Percentiles rank a stretch among this genome's conserved stretches.
Conservation (phyloP, 2,113 vertebrate species). For the Ciconia boyciana region DNA sequence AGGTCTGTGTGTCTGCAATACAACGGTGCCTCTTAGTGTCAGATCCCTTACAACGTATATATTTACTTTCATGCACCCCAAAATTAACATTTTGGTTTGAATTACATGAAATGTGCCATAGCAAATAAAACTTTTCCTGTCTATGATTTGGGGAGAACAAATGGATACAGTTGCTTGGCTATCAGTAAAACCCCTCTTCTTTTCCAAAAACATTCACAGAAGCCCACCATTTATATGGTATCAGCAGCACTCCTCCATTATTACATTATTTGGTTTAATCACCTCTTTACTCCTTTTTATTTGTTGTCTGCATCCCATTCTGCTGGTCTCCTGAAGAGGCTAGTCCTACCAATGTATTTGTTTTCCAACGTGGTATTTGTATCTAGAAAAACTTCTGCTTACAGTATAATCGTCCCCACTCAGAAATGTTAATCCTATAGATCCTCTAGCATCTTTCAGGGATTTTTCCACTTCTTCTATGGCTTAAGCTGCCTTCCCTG, state of each 20-base stretch:
- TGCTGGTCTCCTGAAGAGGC: neutral
- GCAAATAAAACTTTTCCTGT: neutral
- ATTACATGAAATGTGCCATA: neutral
- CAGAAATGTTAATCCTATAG: neutral
- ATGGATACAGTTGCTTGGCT: neutral
- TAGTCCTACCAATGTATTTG: neutral
- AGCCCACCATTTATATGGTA: neutral
- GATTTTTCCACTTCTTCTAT: neutral
- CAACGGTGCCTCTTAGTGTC: rapidly evolving
- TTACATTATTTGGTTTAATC: neutral
- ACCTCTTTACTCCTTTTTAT: neutral
- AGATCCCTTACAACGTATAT: neutral
- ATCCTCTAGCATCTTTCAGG: neutral
- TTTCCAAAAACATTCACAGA: neutral
- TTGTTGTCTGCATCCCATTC: neutral
- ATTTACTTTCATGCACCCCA: neutral
- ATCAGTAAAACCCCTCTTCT: neutral
- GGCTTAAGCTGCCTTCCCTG: slow-evolving; percentile 7
- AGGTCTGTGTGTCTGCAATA: neutral
- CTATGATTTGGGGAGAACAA: neutral
- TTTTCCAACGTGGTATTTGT: neutral
- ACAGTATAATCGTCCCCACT: neutral
- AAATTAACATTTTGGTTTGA: neutral
- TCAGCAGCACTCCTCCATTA: neutral
- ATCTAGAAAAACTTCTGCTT: neutral